Percentiles rank a stretch among this genome's conserved stretches.
Conservation (phyloP, 2,888 invertebrate genomes). For the Lacanobia oleracea region DNA sequence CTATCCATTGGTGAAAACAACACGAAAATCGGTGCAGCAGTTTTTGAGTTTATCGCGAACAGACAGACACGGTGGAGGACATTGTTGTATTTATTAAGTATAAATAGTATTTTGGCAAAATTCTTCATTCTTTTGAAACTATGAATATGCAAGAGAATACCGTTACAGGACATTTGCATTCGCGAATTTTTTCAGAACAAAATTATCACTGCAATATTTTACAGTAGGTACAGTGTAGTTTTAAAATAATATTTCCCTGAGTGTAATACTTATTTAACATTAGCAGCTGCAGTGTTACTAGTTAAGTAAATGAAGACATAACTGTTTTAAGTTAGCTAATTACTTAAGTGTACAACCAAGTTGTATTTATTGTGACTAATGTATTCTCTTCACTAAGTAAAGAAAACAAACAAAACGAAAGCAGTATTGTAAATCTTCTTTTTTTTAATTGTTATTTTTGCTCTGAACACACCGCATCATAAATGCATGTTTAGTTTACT, state of each 20-base stretch:
- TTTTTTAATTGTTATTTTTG: neutral
- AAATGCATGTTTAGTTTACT: no score
- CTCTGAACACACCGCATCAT: neutral
- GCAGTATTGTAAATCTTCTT: constrained; percentile 2
- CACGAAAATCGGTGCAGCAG: no score
- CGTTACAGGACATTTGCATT: no score
- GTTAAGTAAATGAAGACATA: constrained; percentile 28
- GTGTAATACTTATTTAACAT: constrained; percentile 17
- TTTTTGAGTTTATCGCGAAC: no score
- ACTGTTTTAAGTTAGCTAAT: constrained; percentile 39
- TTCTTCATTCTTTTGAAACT: neutral
- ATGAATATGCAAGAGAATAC: neutral
- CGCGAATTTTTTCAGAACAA: neutral
- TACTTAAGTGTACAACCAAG: constrained; percentile 33
- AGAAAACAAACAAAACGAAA: constrained; percentile 6
- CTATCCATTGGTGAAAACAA: no score
- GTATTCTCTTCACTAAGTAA: constrained; percentile 27
- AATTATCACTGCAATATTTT: constrained; percentile 14
- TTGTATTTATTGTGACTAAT: constrained; percentile 25
- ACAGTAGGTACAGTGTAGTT: neutral
- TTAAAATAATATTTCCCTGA: constrained; percentile 2
- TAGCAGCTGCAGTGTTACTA: constrained; percentile 16
- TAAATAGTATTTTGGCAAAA: no score
- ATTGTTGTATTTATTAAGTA: no score
- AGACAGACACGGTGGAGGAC: no score